phyloP scores from a whole-genome alignment of 1,140 invertebrate species.

The Bombus soroeensis region DNA sequence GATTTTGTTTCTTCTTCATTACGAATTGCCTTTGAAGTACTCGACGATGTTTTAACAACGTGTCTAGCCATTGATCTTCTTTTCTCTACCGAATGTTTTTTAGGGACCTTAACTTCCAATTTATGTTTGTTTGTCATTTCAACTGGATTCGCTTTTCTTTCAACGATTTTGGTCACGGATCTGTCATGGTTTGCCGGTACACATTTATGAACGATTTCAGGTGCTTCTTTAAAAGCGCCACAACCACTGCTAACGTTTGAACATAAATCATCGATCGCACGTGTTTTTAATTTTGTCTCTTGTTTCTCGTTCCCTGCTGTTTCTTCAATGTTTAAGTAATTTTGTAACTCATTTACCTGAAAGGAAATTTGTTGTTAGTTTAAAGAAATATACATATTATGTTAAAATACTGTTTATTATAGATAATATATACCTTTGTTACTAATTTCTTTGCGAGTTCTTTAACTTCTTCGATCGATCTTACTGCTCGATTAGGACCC shows the following conservation, averaged over 20 bases:
- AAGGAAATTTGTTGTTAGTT: background rate
- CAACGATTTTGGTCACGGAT: background rate
- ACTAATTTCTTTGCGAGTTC: constrained; percentile 60
- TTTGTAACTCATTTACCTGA: constrained; percentile 63
- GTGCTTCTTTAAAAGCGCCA: constrained; percentile 5
- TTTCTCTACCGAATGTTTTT: background rate
- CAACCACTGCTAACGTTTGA: constrained; percentile 11
- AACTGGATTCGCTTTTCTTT: background rate
- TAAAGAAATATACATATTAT: no score
- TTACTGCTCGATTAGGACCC: constrained; percentile 21
- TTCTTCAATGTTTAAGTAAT: constrained; percentile 45
- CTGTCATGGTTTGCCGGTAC: no score
- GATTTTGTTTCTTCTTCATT: constrained; percentile 30
- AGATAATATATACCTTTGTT: constrained; percentile 50
- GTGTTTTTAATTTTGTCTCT: background rate
- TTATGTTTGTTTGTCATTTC: background rate
- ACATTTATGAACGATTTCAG: constrained; percentile 12
- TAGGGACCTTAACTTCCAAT: background rate
- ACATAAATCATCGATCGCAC: constrained; percentile 24
- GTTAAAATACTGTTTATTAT: background rate
- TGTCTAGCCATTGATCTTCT: constrained; percentile 15
- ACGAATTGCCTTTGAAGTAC: background rate
- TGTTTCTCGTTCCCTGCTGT: background rate
- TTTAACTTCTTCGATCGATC: constrained; percentile 66
- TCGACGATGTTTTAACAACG: background rate